Base-by-base conservation (phyloP, 2,113 vertebrate species). In the Gopherus evgoodei region DNA sequence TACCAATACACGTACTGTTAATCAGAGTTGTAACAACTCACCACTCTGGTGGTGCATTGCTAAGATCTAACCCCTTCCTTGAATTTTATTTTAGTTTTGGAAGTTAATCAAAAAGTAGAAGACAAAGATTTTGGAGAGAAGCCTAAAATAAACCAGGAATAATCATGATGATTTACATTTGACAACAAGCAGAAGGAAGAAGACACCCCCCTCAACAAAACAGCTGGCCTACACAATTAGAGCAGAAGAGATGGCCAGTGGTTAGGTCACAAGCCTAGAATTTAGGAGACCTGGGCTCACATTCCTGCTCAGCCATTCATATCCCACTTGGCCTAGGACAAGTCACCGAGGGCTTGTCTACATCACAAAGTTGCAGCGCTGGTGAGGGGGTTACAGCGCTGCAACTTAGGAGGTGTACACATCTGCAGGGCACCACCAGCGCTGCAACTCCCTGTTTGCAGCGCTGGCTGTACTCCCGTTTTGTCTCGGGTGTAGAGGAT, bases 61-160 rank as follows among this genome's bases (percentile, higher is more conserved):
- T 2, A 49, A 35, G 49, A 24, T 47, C 80, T 0, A 14, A 8
- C 25, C 27, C 3, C 35, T 49, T n/a, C 25, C 56, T 84, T 42
- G 76, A 79, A 27, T 31, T 21, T n/a, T 29, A 25, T 56, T 25
- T 25, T 57, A 11, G 31, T 59, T 31, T 59, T 59, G n/a, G 10
- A 49, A 35, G 27, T 1, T 2, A 13, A 29, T 0, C 11, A 17
- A 1, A 13, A 38, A 11, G 0, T 4, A 31, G 59, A 8, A 88
- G 56, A 0, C 0, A 3, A 35, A 59, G n/a, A 19, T 17, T 53
- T 42, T 1, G 3, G 9, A 6, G 6, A 8, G 0, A 2, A 44
- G 62, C 1, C 13, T 47, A 13, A 50, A 29, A 31, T 4, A 27
- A 59, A 14, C 29, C 54, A 56, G 35, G n/a, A n/a, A 81, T 17